Conservation (phyloP, 2,113 vertebrate genomes). For the Cavia aperea region DNA sequence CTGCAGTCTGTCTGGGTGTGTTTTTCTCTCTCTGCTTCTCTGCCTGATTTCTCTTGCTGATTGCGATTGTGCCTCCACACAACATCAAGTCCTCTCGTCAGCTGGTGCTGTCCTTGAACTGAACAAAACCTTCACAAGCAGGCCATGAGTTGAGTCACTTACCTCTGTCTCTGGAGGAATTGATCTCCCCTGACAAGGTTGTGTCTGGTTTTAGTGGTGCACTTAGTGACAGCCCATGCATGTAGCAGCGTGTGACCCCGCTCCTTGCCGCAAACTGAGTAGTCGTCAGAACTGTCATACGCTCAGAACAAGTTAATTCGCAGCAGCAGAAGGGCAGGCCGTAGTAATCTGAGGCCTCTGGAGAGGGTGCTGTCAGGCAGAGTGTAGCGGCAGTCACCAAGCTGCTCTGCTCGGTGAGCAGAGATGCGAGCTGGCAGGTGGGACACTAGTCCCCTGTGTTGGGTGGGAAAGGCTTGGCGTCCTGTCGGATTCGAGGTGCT, state of each 20-base stretch:
- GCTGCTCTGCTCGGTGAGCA: constrained; percentile 10
- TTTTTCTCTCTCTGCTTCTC: constrained; percentile 23
- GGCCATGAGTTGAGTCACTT: constrained; percentile 63
- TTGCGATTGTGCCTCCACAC: neutral
- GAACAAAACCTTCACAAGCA: constrained; percentile 69
- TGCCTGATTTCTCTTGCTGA: rapidly evolving
- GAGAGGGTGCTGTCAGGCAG: constrained; percentile 78
- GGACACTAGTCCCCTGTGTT: constrained; percentile 35
- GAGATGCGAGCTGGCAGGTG: constrained; percentile 67
- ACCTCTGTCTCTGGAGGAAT: constrained; percentile 72
- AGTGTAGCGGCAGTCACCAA: neutral
- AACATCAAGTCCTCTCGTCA: constrained; percentile 48
- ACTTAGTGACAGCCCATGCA: constrained; percentile 75
- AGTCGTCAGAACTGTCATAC: constrained; percentile 76
- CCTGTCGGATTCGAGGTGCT: neutral
- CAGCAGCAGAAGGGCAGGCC: constrained; percentile 60
- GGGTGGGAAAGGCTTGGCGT: constrained; percentile 47
- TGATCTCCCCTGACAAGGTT: constrained; percentile 78
- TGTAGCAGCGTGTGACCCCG: constrained; percentile 72
- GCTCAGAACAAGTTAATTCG: constrained; percentile 82
- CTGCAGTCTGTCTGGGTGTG: rapidly evolving
- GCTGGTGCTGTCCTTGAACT: constrained; percentile 74
- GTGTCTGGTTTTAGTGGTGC: constrained; percentile 71
- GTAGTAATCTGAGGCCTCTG: constrained; percentile 77
- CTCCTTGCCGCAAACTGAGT: constrained; percentile 62